Conservation (phyloP, 2,888 invertebrate species). For the Nematopogon swammerdamellus region DNA sequence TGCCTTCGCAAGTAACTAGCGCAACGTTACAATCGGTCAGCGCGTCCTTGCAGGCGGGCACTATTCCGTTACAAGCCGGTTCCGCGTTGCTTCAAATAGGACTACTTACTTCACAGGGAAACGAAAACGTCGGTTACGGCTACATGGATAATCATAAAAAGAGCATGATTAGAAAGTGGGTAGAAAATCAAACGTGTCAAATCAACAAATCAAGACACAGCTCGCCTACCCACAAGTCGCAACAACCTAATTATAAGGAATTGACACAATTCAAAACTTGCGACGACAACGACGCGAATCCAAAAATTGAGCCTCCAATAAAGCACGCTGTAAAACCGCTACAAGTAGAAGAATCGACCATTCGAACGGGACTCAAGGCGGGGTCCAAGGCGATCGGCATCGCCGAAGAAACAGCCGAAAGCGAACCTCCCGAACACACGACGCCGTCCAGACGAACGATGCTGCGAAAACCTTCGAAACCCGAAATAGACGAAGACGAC, state of each 20-base stretch:
- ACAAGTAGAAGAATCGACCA: constrained; percentile 58
- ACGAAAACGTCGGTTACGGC: constrained; percentile 66
- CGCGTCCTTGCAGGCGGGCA: constrained; percentile 43
- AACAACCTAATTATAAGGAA: constrained; percentile 48
- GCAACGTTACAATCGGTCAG: constrained; percentile 45
- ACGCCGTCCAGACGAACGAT: constrained; percentile 22
- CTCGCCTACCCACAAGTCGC: constrained; percentile 45
- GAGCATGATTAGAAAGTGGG: constrained; percentile 91
- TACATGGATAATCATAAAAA: constrained; percentile 93
- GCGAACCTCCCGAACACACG: constrained; percentile 25
- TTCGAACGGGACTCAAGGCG: constrained; percentile 60
- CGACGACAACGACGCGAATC: constrained; percentile 28
- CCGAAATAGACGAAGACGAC: constrained; percentile 65
- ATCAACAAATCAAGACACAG: constrained; percentile 66
- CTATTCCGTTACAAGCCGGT: constrained; percentile 61
- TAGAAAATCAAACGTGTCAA: constrained; percentile 85
- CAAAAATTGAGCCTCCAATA: constrained; percentile 32
- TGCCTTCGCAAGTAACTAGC: constrained; percentile 60
- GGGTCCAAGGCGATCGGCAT: constrained; percentile 45
- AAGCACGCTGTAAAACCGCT: constrained; percentile 54
- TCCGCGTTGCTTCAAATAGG: constrained; percentile 37
- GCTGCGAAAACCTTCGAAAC: constrained; percentile 31
- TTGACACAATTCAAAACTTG: constrained; percentile 62
- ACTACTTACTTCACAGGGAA: constrained; percentile 39
- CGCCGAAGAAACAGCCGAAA: constrained; percentile 45